phyloP scores from a whole-genome alignment of 2,888 invertebrate genomes.

The Drosophila gaucha region DNA sequence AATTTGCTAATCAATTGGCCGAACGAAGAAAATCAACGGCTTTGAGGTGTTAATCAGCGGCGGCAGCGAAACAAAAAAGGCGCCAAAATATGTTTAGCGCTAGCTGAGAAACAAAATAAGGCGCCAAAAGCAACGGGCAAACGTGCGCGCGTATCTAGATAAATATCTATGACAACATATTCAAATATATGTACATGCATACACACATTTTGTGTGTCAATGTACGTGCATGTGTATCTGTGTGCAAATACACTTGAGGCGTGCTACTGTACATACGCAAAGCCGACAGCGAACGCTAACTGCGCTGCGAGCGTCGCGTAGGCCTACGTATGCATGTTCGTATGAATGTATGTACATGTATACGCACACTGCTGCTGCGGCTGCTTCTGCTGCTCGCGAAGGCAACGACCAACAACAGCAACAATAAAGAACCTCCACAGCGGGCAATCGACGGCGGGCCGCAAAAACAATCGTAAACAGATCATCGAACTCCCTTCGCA shows the following conservation, averaged over 20 bases:
- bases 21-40: constrained; percentile 37
- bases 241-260: constrained; percentile 72
- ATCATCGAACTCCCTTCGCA: constrained; percentile 81
- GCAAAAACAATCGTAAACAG: constrained; percentile 82
- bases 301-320: constrained; percentile 30
- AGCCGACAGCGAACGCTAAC: constrained; percentile 35
- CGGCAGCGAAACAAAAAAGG: constrained; percentile 28
- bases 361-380: constrained; percentile 17
- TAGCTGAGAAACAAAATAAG: constrained; percentile 36
- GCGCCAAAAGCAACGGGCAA: constrained; percentile 63
- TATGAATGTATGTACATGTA: background rate
- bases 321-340: constrained; percentile 28
- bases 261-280: constrained; percentile 75
- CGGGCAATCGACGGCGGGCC: constrained; percentile 38
- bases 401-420: constrained; percentile 65
- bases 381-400: constrained; percentile 38
- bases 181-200: background rate
- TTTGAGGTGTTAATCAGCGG: constrained; percentile 74
- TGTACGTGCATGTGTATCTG: constrained; percentile 26
- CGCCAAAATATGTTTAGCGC: constrained; percentile 31
- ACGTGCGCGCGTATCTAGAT: constrained; percentile 71
- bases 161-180: constrained; percentile 57
- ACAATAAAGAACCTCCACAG: constrained; percentile 29
- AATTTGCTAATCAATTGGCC: constrained; percentile 48
- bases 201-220: background rate